Evolutionary conservation across 2,797 vertebrate species (phyloP), one percentile per base, ranked within the genome.

Genomic region (Rhinatrema bivittatum): DNA sequence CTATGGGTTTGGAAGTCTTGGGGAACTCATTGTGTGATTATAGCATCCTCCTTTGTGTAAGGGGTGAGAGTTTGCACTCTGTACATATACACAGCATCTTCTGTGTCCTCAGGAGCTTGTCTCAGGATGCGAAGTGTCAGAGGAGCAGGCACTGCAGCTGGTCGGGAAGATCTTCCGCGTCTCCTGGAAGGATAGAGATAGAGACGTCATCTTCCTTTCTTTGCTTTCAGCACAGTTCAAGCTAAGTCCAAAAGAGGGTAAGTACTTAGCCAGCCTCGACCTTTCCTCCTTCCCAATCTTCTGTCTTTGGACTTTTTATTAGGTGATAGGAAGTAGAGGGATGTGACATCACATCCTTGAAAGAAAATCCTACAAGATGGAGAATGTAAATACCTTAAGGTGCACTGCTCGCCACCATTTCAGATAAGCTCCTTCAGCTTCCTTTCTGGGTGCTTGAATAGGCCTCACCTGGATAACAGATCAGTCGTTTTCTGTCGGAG

Each of bases 131-230:
- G 94, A 97, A 60, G 88, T 98, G 21, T 91, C 94, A 4, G 94
- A 98, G 74, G 96, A 99, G 28, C 94, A 98, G 72, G 93, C 94
- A 61, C 75, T 98, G 43, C 94, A 94, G 82, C 91, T 99, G 70
- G 90, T 98, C 77, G 98, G 94, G 85, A 98, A 97, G 84, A 95
- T 99, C 68, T 91, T 99, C 54, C 87, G 96, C 16, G 94, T 99
- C 53, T 99, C 96, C 31, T 99, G 96, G 95, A 97, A 97, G 78
- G 93, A 98, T 49, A 86, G 91, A 42, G 93, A 95, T 60, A 84
- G 93, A 79, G 96, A 99, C 2, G 94, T 99, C 35, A 93, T 99
- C 71, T 98, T 94, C 69, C 82, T 99, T 41, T 87, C 91, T 43
- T 93, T 86, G 2, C 85, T 98, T 34, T 93, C 93, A 58, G 66